Percentiles rank a stretch among this genome's conserved stretches.
Conservation (phyloP, 2,113 vertebrate species). For the Apus apus region DNA sequence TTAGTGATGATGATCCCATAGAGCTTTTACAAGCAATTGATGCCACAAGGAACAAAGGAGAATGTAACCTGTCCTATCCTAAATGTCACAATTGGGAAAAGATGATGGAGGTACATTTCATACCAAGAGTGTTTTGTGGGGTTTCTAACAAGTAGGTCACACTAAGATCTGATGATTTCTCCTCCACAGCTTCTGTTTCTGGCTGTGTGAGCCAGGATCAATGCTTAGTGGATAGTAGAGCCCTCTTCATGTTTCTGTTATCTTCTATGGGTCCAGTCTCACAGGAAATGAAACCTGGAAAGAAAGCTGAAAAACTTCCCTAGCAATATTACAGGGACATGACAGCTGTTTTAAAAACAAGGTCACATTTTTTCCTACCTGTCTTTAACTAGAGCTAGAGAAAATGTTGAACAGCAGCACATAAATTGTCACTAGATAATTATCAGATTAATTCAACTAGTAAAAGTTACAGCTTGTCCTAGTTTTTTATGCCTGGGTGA, state of each 20-base stretch:
- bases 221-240: not conserved
- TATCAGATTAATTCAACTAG: not conserved
- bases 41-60: not conserved
- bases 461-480: not conserved
- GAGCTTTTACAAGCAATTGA: not conserved
- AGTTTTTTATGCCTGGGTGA: not conserved
- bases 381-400: not conserved
- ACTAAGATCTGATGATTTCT: not conserved
- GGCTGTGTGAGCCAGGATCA: not conserved
- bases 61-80: not conserved
- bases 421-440: not conserved
- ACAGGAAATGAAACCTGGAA: not conserved
- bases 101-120: not conserved
- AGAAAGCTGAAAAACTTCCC: not conserved
- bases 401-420: not conserved
- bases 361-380: not conserved
- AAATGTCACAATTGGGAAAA: not conserved
- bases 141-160: not conserved
- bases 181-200: not conserved
- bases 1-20: rapidly evolving
- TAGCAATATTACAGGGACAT: not conserved
- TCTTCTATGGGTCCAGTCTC: no score
- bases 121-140: not conserved
- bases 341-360: not conserved
- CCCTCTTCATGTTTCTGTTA: not conserved